Conservation (phyloP, 2,113 vertebrate species). For the Eidolon helvum region DNA sequence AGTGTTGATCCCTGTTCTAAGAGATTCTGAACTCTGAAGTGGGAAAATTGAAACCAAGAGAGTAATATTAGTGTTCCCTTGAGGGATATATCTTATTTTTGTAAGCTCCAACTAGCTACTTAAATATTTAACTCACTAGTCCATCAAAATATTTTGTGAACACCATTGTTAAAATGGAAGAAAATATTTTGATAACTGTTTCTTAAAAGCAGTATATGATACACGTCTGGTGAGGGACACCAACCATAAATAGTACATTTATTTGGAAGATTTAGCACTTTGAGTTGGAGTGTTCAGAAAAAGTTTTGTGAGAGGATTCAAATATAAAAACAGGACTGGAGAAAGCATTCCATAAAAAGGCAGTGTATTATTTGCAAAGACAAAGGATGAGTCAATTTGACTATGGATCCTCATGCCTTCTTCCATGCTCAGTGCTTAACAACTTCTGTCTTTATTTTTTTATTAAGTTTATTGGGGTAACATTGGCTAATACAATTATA, state of each 20-base stretch:
- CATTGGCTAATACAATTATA: too few species aligned
- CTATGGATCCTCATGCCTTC: not conserved
- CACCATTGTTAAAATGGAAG: not conserved
- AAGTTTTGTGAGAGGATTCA: not conserved
- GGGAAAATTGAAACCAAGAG: not conserved
- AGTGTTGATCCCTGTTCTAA: not conserved
- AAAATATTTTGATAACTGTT: not conserved
- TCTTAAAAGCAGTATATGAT: not conserved
- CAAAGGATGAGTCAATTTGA: not conserved
- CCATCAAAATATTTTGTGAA: not conserved
- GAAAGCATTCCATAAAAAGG: not conserved
- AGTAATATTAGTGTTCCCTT: not conserved
- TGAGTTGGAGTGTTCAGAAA: not conserved
- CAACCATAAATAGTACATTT: not conserved
- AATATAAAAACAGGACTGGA: not conserved
- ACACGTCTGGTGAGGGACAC: not conserved
- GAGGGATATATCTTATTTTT: not conserved
- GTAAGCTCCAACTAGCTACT: not conserved
- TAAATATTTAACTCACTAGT: not conserved
- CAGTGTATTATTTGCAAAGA: not conserved
- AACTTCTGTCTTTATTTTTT: not conserved
- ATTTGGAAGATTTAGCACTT: not conserved
- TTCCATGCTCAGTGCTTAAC: not conserved
- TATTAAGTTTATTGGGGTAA: too few species aligned
- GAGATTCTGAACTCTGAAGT: not conserved